Evolutionary conservation across 2,113 vertebrate species (phyloP).

Genomic region (Pachycephala philippinensis): DNA sequence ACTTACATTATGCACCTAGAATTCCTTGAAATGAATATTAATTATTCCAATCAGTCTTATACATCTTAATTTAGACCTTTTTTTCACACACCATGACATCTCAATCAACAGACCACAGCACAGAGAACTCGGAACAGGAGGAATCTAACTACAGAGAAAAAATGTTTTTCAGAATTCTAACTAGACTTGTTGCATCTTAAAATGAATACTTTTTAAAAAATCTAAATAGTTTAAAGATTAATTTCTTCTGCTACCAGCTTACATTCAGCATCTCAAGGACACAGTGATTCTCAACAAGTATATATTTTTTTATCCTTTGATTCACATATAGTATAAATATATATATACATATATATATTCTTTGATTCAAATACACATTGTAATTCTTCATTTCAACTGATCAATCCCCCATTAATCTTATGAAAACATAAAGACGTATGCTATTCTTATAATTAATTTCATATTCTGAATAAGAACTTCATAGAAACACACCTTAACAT

Average conservation of each 20-base stretch:
- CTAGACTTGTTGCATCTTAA: not conserved
- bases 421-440: not conserved
- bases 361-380: not conserved
- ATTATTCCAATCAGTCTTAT: not conserved
- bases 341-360: not conserved
- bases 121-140: not conserved
- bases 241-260: not conserved
- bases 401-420: constrained; percentile 12
- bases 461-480: constrained; percentile 18
- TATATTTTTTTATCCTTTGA: not conserved
- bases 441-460: constrained; percentile 40
- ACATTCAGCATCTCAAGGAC: not conserved
- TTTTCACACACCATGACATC: not conserved
- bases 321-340: not conserved
- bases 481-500: constrained; percentile 7
- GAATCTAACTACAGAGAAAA: not conserved
- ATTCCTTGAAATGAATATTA: not conserved
- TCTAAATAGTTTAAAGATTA: not conserved
- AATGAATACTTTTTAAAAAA: not conserved
- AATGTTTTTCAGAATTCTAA: not conserved
- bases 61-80: constrained; percentile 17
- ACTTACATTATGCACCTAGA: not conserved
- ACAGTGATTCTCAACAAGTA: not conserved
- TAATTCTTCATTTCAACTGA: not conserved
- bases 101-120: not conserved